Evolutionary conservation across 1,140 invertebrate genomes (phyloP), one percentile per base, ranked within the genome.

Genomic region (Sinella curviseta): DNA sequence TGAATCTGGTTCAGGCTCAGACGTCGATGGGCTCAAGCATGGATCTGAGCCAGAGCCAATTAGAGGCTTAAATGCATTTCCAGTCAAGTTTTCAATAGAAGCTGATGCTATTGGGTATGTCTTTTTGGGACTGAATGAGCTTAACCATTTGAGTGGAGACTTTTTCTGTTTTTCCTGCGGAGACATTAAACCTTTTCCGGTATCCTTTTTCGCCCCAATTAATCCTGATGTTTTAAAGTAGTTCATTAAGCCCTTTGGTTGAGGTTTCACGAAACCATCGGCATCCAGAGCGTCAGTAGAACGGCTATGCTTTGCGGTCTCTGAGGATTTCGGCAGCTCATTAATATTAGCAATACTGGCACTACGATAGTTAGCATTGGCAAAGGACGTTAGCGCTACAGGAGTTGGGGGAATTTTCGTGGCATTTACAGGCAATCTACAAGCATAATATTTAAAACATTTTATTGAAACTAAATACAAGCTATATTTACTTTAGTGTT

Each of bases 131-230:
- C 65, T 70, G n/a, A 70, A 70, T 3, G 65, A 31, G 12, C 28
- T 70, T 4, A 70, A 70, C 65, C 65, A 70, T 30, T 70, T 70
- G 1, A 70, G 26, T 16, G 65, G 65, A 33, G 65, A 70, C 24
- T 33, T 70, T 4, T 30, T 31, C 14, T 12, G 55, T 24, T 60
- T 60, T 4, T 12, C 65, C n/a, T 31, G 65, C 31, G 26, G 26
- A 30, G 26, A 31, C 3, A 14, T 12, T 14, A 70, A 24, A 1
- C 28, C 26, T 33, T 70, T 70, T 2, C 1, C 28, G n/a, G 14
- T n/a, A 30, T 70, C 65, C 30, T 33, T 70, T 30, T 31, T 70
- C 12, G 28, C 8, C 8, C 65, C 65, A 3, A 60, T 17, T 17
- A 48, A 48, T 48, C 39, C 39, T 17, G 39, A 48, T 17, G 3